Conservation (phyloP, 1,140 invertebrate genomes). For the Artemia franciscana region DNA sequence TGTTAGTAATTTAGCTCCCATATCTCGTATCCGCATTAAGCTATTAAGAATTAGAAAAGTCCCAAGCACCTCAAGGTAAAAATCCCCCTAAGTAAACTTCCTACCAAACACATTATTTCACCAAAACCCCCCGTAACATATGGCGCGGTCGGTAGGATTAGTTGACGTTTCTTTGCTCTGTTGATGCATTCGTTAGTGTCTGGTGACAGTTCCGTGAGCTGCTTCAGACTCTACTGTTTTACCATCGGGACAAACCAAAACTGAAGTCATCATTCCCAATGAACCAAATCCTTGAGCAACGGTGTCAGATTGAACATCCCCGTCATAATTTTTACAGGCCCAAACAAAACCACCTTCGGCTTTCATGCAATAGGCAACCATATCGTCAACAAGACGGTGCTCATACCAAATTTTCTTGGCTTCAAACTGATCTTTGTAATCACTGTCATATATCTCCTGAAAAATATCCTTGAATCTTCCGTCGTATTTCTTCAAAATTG, state of each 20-base stretch:
- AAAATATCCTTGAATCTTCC: conserved; percentile 44
- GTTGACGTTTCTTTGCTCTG: conserved; percentile 37
- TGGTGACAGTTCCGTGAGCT: conserved; percentile 38
- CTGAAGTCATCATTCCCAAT: conserved; percentile 35
- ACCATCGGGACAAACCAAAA: conserved; percentile 34
- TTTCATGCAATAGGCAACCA: conserved; percentile 40
- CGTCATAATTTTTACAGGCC: conserved; percentile 44
- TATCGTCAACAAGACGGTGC: conserved; percentile 38
- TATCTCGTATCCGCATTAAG: too few relatives aligned
- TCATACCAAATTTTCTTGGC: conserved; percentile 74
- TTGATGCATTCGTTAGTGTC: conserved; percentile 36
- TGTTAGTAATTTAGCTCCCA: too few relatives aligned
- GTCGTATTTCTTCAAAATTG: conserved; percentile 39
- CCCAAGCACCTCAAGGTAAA: too few relatives aligned
- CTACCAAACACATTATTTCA: too few relatives aligned
- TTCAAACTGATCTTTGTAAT: conserved; percentile 70
- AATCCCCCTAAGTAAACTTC: too few relatives aligned
- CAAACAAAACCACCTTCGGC: conserved; percentile 40
- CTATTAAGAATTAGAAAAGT: too few relatives aligned
- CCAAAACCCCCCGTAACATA: too few relatives aligned
- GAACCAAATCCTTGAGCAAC: conserved; percentile 33
- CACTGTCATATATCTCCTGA: conserved; percentile 34
- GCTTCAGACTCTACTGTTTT: conserved; percentile 40
- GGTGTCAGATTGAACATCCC: conserved; percentile 38
- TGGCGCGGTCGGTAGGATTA: conserved; percentile 37